phyloP scores from a whole-genome alignment of 2,888 invertebrate species.

The Lasioglossum leucozonium region DNA sequence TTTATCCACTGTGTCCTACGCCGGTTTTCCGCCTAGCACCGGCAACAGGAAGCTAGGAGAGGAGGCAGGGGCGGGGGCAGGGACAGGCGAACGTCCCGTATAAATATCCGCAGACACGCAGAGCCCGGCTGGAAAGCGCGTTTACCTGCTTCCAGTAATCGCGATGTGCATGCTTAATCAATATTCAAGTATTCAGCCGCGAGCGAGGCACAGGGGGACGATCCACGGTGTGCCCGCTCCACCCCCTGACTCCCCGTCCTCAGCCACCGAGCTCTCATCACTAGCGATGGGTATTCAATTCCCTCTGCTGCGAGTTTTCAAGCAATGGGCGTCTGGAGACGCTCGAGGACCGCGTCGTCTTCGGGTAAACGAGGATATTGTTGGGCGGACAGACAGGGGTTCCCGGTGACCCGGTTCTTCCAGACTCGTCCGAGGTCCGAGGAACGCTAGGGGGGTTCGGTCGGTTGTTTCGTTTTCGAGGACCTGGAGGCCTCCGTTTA shows the following conservation, averaged over 20 bases:
- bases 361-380: conserved; percentile 10
- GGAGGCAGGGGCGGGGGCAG: neutral
- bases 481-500: neutral
- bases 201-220: conserved; percentile 53
- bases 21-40: neutral
- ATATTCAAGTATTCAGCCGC: conserved; percentile 76
- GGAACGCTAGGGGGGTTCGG: neutral
- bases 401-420: neutral
- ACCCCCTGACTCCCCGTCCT: conserved; percentile 3
- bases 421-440: neutral
- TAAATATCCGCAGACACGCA: conserved; percentile 75
- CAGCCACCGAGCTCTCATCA: conserved; percentile 19
- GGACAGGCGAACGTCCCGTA: conserved; percentile 44
- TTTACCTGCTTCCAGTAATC: conserved; percentile 70
- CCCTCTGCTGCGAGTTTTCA: conserved; percentile 1
- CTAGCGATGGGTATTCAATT: conserved; percentile 47
- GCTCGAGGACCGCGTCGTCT: conserved; percentile 5
- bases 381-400: neutral
- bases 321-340: conserved; percentile 8
- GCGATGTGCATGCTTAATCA: conserved; percentile 78
- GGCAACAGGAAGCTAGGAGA: neutral
- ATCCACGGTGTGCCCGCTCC: conserved; percentile 32
- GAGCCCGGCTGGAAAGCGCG: conserved; percentile 62
- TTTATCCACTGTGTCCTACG: neutral
- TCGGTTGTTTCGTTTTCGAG: neutral